Conservation (phyloP, 2,113 vertebrate species). For the Athene noctua region DNA sequence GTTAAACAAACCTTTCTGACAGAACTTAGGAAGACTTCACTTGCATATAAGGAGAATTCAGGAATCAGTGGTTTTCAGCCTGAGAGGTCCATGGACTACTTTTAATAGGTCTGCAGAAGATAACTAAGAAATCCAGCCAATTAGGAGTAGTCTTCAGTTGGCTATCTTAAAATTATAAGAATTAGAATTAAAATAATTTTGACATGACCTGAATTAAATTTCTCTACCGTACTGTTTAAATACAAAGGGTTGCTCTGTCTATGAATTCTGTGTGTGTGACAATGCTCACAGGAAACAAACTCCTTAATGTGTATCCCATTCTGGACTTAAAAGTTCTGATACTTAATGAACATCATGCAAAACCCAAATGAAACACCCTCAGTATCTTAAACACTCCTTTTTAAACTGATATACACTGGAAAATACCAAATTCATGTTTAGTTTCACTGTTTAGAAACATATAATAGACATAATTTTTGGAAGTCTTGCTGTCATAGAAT, state of each 20-base stretch:
- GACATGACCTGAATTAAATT: not conserved
- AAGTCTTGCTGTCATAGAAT: not conserved
- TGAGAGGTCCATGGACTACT: not conserved
- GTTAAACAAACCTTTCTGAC: not conserved
- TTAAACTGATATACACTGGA: not conserved
- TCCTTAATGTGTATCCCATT: not conserved
- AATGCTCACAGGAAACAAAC: not conserved
- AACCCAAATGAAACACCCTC: fast-evolving
- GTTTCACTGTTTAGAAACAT: not conserved
- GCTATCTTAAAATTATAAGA: not conserved
- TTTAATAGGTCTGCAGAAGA: not conserved
- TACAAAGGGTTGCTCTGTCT: not conserved
- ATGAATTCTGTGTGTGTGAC: not conserved
- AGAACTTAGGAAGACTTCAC: not conserved
- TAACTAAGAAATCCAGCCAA: not conserved
- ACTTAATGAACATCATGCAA: not conserved
- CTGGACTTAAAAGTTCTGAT: not conserved
- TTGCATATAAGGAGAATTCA: not conserved
- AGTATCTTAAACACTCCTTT: not conserved
- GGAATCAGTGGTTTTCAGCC: not conserved
- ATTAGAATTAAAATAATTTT: not conserved
- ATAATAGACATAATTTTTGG: not conserved
- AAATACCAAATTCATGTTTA: not conserved
- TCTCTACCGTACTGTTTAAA: not conserved
- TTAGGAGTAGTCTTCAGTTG: not conserved